These are phyloP conservation scores for Synergus gifuensis DNA, from an alignment of 2,888 invertebrate species.

Conservation along the genomic window DNA sequence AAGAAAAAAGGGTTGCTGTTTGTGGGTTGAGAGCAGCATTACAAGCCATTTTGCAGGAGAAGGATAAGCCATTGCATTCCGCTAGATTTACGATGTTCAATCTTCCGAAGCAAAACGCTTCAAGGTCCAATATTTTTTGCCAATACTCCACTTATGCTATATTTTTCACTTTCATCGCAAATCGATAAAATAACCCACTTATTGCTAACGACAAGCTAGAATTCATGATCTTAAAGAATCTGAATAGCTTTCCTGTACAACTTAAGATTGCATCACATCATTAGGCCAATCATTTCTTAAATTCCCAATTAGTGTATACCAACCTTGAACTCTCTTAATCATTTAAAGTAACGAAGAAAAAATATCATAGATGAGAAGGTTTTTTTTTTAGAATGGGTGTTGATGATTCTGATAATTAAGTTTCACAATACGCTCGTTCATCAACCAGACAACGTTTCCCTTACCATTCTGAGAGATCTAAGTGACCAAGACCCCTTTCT, in stretches of 20 bases:
- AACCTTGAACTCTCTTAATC: neutral
- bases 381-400: neutral
- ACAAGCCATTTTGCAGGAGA: constrained; percentile 39
- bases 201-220: constrained; percentile 14
- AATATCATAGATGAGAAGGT: neutral
- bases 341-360: neutral
- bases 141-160: constrained; percentile 32
- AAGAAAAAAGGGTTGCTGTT: constrained; percentile 36
- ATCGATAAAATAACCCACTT: constrained; percentile 16
- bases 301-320: neutral
- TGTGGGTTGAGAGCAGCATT: constrained; percentile 30
- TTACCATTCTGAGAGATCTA: neutral
- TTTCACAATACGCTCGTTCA: neutral
- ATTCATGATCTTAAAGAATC: neutral
- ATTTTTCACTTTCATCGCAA: constrained; percentile 38
- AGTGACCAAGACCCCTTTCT: constrained; percentile 20
- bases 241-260: neutral
- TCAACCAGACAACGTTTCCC: neutral
- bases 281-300: too few relatives aligned
- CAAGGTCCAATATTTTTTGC: constrained; percentile 37
- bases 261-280: neutral
- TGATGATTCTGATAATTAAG: neutral
- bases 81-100: constrained; percentile 41
- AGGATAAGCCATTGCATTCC: constrained; percentile 39
- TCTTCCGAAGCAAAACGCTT: constrained; percentile 37